Evolutionary conservation across 1,140 invertebrate species (phyloP).

Genomic region (Oppia nitens): DNA sequence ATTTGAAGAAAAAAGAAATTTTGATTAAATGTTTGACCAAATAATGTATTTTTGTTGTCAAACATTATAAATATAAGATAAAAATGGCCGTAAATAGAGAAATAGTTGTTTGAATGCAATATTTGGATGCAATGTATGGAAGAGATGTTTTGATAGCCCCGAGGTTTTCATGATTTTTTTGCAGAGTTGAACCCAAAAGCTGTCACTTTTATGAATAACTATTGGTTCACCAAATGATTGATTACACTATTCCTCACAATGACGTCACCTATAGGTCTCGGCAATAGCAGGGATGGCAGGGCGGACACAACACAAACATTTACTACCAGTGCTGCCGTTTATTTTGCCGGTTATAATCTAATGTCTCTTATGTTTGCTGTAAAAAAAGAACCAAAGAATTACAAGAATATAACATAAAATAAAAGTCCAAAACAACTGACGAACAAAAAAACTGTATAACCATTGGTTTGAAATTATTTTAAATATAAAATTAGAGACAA

Average conservation of each 20-base stretch:
- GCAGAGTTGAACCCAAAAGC: neutral
- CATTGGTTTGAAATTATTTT: neutral
- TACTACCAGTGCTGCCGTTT: neutral
- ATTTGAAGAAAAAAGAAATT: no score
- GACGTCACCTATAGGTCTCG: neutral
- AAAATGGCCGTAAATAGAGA: no score
- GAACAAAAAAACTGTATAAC: neutral
- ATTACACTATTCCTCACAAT: neutral
- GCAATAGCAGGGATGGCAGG: neutral
- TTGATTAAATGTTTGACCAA: no score
- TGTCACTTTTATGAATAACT: neutral
- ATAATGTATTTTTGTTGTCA: no score
- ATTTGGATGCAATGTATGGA: no score
- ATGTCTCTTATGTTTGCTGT: neutral
- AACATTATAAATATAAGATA: no score
- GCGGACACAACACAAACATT: neutral
- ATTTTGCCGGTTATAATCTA: no score
- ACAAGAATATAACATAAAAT: neutral
- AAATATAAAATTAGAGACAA: neutral
- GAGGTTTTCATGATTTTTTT: neutral
- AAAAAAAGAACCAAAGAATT: neutral
- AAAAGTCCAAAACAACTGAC: no score
- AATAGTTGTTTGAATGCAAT: no score
- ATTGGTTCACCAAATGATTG: neutral
- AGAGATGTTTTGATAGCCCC: neutral